Evolutionary conservation across 2,888 invertebrate genomes (phyloP), one percentile per base, ranked within the genome.

Genomic region (Macroteleia sp.): DNA sequence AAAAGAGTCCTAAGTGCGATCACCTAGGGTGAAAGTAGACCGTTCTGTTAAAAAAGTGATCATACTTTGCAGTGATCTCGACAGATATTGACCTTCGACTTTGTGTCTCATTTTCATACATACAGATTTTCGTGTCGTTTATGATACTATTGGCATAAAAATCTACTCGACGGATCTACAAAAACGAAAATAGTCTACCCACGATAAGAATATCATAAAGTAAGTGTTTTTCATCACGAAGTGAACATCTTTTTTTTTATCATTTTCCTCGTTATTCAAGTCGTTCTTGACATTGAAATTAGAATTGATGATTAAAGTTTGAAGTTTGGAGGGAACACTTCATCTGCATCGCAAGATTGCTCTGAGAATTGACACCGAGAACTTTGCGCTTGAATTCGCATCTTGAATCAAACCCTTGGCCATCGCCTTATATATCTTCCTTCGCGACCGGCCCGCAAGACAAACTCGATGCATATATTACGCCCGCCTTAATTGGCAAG

Each of bases 301-400:
- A 36, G 48, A 9, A 52, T 61, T 16, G 52, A 64, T 36, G 57
- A 71, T 73, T 57, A 79, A 77, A 75, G 59, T 62, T 80, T 54
- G 50, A 66, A 61, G 62, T 36, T 44, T 3, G 32, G 48, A 76
- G 79, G 57, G 52, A 77, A 70, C 61, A 74, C 62, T 90, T 91
- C 90, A 91, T 91, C 91, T 91, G 88, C 91, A 91, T 91, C 85
- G 84, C 86, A 81, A 91, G 91, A 91, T 91, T 91, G 91, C 90
- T 90, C 87, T 88, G 91, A 91, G 91, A 91, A 90, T 91, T 91
- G 91, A 89, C 90, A 88, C 86, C 79, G 82, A 83, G 86, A 82
- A 87, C 84, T 86, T 83, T 50, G 80, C 82, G 80, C 71, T 83
- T 36, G 69, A 80, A 81, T 83, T 76, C 85, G 85, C 84, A 80